Base-by-base conservation (phyloP, 1,140 invertebrate genomes). In the Leptinotarsa defecta region DNA sequence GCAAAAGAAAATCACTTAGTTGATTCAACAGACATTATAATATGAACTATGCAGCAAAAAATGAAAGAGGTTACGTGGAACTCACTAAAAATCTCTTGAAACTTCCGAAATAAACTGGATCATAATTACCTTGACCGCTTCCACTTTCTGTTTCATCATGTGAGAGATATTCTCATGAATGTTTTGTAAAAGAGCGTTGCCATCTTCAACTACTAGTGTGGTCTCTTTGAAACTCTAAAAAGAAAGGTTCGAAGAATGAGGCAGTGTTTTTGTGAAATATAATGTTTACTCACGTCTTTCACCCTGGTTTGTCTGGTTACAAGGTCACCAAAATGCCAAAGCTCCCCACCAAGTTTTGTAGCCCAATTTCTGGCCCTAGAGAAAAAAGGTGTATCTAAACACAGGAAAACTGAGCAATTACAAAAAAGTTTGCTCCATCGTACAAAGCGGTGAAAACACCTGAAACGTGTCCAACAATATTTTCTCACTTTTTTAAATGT, bases 61-160 rank as follows among this genome's bases (percentile, higher is more conserved):
- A 34, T 8, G 34, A 11, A 11, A 34, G 34, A 6, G 27, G 6
- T 34, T 34, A 34, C 6, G 27, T 34, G 6, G 4, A 27, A 27
- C 24, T 5, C 24, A 5, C 27, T 27, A 5, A 27, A 27, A 27
- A 6, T 27, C 5, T 27, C 8, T 11, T 34, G 34, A 2, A 34
- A 11, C 34, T 57, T 57, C 0, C 17, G 20, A 65, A 22, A 65
- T 78, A 17, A 83, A 76, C 15, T 71, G 17, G 22, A 15, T 13
- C 13, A 27, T 74, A 72, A 34, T 43, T 86, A 93, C 92, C 86
- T 90, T 91, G 19, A 95, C 93, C 15, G 94, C 94, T 76, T 93
- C 93, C 74, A 95, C 92, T 87, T 95, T 95, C 3, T 93, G 88
- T 74, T 92, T 91, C 91, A 95, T 94, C 93, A 95, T 94, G 8